phyloP scores from a whole-genome alignment of 2,888 invertebrate species.

The Acronicta psi region DNA sequence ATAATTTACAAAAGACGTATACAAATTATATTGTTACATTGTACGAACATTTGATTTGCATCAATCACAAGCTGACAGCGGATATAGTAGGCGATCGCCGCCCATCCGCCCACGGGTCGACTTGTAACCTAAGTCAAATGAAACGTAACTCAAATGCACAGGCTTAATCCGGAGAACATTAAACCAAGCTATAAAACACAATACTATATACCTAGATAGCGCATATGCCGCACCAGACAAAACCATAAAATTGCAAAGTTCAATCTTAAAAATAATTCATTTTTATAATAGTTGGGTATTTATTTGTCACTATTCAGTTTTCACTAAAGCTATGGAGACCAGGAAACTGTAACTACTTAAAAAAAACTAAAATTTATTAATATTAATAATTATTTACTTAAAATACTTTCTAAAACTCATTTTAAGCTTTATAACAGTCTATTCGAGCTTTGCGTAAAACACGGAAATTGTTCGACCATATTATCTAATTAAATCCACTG shows the following conservation, averaged over 20 bases:
- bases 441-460: conserved; percentile 17
- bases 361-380: too few relatives aligned
- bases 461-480: conserved; percentile 34
- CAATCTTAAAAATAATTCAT: not conserved
- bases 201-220: conserved; percentile 6
- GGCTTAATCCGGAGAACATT: conserved; percentile 11
- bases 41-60: conserved; percentile 49
- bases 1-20: too few relatives aligned
- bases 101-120: conserved; percentile 51
- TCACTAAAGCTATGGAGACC: too few relatives aligned
- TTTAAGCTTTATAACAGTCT: not conserved
- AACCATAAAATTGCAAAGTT: conserved; percentile 13
- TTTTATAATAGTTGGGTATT: too few relatives aligned
- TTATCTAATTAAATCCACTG: conserved; percentile 27
- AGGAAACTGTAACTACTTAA: too few relatives aligned
- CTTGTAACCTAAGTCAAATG: conserved; percentile 43
- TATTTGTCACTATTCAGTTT: too few relatives aligned
- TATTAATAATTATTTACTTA: too few relatives aligned
- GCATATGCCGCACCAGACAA: conserved; percentile 19
- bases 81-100: conserved; percentile 67
- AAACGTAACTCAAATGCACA: conserved; percentile 25
- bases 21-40: conserved; percentile 8
- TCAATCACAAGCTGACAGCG: conserved; percentile 63
- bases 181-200: conserved; percentile 31
- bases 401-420: too few relatives aligned